phyloP scores from a whole-genome alignment of 2,888 invertebrate species.

The Idaea aversata region DNA sequence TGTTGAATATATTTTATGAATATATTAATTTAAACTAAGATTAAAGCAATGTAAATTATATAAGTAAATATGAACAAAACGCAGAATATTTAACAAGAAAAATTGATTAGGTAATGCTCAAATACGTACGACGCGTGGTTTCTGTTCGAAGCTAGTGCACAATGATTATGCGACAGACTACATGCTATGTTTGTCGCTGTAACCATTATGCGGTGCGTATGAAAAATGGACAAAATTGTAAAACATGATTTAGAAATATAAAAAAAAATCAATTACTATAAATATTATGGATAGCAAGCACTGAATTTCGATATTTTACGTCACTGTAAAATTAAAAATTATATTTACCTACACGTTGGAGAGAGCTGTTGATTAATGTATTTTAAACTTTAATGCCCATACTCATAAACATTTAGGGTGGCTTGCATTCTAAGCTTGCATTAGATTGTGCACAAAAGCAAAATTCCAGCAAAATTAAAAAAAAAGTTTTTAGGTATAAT shows the following conservation, averaged over 20 bases:
- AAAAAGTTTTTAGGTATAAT: too few relatives aligned
- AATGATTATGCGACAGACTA: not conserved
- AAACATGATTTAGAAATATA: conserved; percentile 10
- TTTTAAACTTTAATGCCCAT: conserved; percentile 17
- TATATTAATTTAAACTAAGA: not conserved
- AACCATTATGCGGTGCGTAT: not conserved
- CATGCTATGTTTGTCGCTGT: not conserved
- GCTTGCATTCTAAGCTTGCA: too few relatives aligned
- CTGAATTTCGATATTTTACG: conserved; percentile 77
- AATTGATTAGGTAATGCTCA: not conserved
- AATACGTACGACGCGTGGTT: not conserved
- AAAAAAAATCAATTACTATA: conserved; percentile 27
- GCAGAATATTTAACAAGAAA: not conserved
- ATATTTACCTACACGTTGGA: conserved; percentile 71
- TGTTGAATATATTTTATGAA: too few relatives aligned
- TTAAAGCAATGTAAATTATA: not conserved
- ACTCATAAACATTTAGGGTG: too few relatives aligned
- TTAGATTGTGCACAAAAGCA: too few relatives aligned
- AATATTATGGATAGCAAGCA: conserved; percentile 41
- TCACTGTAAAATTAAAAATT: conserved; percentile 62
- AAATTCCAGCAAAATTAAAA: too few relatives aligned
- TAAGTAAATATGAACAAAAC: not conserved
- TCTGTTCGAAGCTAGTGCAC: not conserved
- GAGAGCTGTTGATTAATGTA: conserved; percentile 37
- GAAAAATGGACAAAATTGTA: not conserved